Conservation (phyloP, 1,140 invertebrate genomes). For the Brachionus koreanus region DNA sequence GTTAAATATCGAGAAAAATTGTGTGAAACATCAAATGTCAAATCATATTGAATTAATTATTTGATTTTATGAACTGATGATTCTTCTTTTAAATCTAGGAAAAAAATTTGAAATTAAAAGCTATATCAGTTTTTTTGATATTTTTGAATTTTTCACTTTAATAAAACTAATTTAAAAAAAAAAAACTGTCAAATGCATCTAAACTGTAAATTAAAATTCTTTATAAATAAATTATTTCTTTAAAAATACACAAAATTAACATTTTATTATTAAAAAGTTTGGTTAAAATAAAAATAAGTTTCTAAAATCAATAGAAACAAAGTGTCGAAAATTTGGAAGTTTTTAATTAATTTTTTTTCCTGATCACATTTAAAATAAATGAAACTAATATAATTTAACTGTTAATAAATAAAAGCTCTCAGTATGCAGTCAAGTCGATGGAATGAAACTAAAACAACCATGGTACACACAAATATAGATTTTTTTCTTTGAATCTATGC, state of each 20-base stretch:
- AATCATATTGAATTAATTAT: neutral
- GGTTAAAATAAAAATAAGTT: neutral
- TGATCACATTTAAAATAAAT: neutral
- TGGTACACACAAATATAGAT: neutral
- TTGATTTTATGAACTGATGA: too few species aligned
- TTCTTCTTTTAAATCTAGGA: neutral
- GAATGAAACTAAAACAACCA: neutral
- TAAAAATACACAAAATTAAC: neutral
- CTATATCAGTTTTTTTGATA: neutral
- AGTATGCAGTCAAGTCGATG: neutral
- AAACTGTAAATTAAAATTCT: neutral
- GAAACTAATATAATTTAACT: neutral
- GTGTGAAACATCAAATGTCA: neutral
- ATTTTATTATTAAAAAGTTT: neutral
- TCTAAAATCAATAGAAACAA: conserved; percentile 21
- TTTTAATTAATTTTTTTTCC: conserved; percentile 19
- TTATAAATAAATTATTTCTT: neutral
- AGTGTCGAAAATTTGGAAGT: neutral
- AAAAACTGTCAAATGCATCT: neutral
- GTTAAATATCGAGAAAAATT: neutral
- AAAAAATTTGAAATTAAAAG: neutral
- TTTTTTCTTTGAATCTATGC: neutral
- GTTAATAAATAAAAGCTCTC: neutral
- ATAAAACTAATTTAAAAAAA: neutral
- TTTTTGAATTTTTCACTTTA: neutral